Base-by-base conservation (phyloP, 2,888 invertebrate genomes). In the Pandemis heparana region DNA sequence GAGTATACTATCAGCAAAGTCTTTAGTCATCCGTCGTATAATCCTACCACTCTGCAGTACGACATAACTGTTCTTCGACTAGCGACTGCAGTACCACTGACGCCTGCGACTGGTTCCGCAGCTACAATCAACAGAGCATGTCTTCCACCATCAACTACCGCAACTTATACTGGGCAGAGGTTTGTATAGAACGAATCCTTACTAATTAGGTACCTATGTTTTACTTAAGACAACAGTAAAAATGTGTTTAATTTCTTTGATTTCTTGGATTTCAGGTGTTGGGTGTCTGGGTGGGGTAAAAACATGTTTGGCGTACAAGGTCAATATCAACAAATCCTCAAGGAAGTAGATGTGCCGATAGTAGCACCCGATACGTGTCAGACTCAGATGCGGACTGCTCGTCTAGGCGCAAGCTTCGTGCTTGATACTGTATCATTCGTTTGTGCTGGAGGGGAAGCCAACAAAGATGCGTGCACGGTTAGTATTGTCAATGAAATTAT, bases 211-310 rank as follows among this genome's bases (percentile, higher is more conserved):
- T n/a, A n/a, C n/a, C n/a, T 32, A 32, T 32, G 23, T 4, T 32
- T 32, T 4, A 32, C 4, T 32, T 32, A 32, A 32, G 2, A 32
- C 23, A 4, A 32, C 23, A 4, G 2, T 2, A 32, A 32, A 32
- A 32, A 32, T 2, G 4, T 32, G 0, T 43, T 43, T 10, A 43
- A 4, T 43, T 10, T 10, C 0, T 10, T 12, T 43, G 12, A 43
- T 12, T 43, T 43, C 18, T 18, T 0, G 7, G 4, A 63, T 72
- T 72, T 23, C 74, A 95, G 95, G 76, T 96, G 96, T 82, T 95
- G 95, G 91, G 97, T 97, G 0, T 94, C 97, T n/a, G 98, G 98
- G 12, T 98, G 98, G 98, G 98, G 98, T 14, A 97, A 97, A 85
- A 95, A 97, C 78, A 96, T 96, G 78, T 98, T 97, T 76, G 95